Percentiles rank a stretch among this genome's conserved stretches.
Conservation (phyloP, 2,888 invertebrate species). For the Bibio marci region DNA sequence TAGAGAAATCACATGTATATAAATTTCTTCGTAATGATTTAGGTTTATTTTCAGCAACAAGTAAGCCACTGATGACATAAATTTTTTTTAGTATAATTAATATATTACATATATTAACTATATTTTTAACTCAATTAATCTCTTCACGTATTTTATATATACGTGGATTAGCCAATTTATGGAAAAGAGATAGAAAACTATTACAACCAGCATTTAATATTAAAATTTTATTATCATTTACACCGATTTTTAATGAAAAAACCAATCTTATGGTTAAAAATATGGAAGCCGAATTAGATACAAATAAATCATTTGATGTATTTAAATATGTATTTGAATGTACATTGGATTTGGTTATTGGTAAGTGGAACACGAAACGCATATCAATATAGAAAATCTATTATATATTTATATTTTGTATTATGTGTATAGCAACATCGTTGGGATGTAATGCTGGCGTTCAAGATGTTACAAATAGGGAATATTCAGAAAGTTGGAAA, state of each 20-base stretch:
- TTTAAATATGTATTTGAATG: slow-evolving; percentile 6
- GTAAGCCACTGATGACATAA: too few species aligned
- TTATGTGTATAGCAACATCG: slow-evolving; percentile 2
- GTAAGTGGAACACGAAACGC: slow-evolving; percentile 1
- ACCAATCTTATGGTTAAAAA: slow-evolving; percentile 4
- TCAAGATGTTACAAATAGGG: slow-evolving; percentile 2
- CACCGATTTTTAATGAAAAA: slow-evolving; percentile 14
- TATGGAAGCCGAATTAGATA: slow-evolving; percentile 1
- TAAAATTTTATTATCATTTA: slow-evolving; percentile 13
- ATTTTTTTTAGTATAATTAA: too few species aligned
- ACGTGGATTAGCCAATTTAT: slow-evolving; percentile 5
- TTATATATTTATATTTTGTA: too few species aligned
- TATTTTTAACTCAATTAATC: too few species aligned
- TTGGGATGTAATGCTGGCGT: slow-evolving; percentile 4
- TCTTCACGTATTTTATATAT: too few species aligned
- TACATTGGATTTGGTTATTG: slow-evolving; percentile 8
- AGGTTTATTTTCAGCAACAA: slow-evolving; percentile 3
- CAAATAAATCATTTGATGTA: slow-evolving; percentile 4
- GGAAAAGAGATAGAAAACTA: slow-evolving; percentile 14
- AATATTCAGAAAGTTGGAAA: slow-evolving; percentile 2
- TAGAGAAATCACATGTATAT: slow-evolving; percentile 5
- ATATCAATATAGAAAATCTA: too few species aligned
- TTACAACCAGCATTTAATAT: slow-evolving; percentile 14
- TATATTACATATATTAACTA: too few species aligned
- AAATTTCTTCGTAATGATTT: slow-evolving; percentile 1